Evolutionary conservation across 2,797 vertebrate genomes (phyloP), one percentile per base, ranked within the genome.

Genomic region (Furcifer pardalis): DNA sequence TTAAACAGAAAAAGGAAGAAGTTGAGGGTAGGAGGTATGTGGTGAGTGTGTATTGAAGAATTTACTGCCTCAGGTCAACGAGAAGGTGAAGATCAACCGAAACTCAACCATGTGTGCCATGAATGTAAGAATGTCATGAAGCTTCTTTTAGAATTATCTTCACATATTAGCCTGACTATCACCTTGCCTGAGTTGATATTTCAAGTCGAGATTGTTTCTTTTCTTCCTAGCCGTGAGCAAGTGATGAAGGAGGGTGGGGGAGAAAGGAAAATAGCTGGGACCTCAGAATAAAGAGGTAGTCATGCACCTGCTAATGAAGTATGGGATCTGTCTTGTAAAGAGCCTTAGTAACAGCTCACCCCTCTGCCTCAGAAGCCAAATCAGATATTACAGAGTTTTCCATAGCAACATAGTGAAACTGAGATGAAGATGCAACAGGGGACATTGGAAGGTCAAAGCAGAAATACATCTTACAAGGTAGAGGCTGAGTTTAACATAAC

Each of bases 1-100:
- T 95, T 93, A 93, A 94, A 94, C 84, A 65, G 83, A 90, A 69
- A 90, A 92, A 90, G 74, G 83, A 91, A 77, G 79, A 77, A 72
- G 74, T 40, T n/a, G n/a, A 4, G 25, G 44, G 27, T 63, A n/a
- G 62, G 59, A 56, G 60, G 40, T 5, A 9, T 3, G 65, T 44
- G 5, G 4, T 35, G 62, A 8, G 87, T 10, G 68, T 37, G 37
- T 37, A 35, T 23, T 86, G 89, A 90, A 52, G 91, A 93, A 94
- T 89, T 89, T 83, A 92, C 86, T 13, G 94, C 94, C 90, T 37
- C 87, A 42, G 95, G 95, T 95, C 94, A 95, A 2, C 0, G 35
- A 79, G 90, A 90, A 90, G 93, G 93, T 94, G 94, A 95, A 95
- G 91, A 95, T 93, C 91, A 95, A 94, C 94, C 59, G 92, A 96